Percentiles rank a stretch among this genome's conserved stretches.
phyloP scores from a whole-genome alignment of 2,888 invertebrate genomes.

The Pachydiplax longipennis region DNA sequence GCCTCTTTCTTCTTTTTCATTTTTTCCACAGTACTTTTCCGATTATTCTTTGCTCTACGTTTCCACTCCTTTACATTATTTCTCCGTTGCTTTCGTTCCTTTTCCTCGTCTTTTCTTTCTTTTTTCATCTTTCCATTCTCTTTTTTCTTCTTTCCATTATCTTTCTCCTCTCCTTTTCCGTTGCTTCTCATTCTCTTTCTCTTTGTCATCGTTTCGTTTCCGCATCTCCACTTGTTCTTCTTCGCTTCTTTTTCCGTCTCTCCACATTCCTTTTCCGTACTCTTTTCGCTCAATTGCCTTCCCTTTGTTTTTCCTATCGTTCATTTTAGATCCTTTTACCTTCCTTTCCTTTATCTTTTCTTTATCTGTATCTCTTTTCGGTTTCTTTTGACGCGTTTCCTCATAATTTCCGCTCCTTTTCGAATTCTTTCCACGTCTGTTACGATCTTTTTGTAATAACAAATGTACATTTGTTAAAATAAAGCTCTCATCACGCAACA shows the following conservation, averaged over 20 bases:
- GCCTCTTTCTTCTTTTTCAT: too few species aligned
- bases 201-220: not conserved
- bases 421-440: not conserved
- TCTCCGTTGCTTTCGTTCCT: too few species aligned
- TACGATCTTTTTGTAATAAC: too few species aligned
- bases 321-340: not conserved
- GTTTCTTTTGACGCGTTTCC: too few species aligned
- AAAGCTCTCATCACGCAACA: too few species aligned
- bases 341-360: not conserved
- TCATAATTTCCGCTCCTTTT: not conserved
- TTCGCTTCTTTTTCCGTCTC: too few species aligned
- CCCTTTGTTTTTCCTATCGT: not conserved
- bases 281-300: not conserved
- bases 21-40: too few species aligned
- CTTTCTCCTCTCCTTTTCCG: not conserved
- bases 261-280: not conserved
- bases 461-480: too few species aligned
- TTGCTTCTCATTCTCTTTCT: not conserved
- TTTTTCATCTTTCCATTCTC: not conserved
- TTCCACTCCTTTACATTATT: too few species aligned
- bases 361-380: not conserved
- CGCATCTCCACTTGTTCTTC: too few species aligned
- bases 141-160: not conserved
- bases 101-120: too few species aligned
- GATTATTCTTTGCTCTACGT: too few species aligned